phyloP scores from a whole-genome alignment of 2,113 vertebrate species.

The Ia io region DNA sequence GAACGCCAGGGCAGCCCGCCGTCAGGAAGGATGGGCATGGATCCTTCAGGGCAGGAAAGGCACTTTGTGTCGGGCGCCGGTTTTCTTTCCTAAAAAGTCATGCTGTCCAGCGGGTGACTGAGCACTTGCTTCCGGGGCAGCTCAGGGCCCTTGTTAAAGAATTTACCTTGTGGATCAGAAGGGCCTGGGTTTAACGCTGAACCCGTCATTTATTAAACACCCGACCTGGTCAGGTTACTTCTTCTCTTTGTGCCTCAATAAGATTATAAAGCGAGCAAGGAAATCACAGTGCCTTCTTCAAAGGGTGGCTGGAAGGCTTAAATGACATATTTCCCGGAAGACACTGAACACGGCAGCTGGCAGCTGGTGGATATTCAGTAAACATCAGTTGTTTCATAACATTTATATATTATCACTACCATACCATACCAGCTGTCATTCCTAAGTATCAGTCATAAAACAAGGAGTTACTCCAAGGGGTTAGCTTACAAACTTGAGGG shows the following conservation, averaged over 20 bases:
- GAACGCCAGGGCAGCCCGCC: neutral
- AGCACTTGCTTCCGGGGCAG: neutral
- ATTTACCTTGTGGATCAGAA: neutral
- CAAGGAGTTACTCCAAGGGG: neutral
- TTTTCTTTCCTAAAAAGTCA: neutral
- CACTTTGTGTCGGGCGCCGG: neutral
- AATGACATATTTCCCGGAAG: neutral
- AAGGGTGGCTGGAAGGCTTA: neutral
- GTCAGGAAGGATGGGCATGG: neutral
- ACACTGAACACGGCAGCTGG: neutral
- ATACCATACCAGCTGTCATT: neutral
- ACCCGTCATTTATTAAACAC: neutral
- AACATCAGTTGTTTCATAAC: neutral
- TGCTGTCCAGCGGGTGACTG: neutral
- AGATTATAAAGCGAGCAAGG: neutral
- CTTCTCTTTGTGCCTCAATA: neutral
- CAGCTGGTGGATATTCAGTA: neutral
- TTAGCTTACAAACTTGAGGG: neutral
- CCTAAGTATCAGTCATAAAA: neutral
- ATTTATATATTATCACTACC: neutral
- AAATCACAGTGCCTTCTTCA: neutral
- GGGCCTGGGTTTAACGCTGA: neutral
- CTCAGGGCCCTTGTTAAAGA: neutral
- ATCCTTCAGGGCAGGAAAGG: neutral
- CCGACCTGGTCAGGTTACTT: neutral